phyloP scores from a whole-genome alignment of 2,113 vertebrate genomes.

The Tilapia sparmanii region DNA sequence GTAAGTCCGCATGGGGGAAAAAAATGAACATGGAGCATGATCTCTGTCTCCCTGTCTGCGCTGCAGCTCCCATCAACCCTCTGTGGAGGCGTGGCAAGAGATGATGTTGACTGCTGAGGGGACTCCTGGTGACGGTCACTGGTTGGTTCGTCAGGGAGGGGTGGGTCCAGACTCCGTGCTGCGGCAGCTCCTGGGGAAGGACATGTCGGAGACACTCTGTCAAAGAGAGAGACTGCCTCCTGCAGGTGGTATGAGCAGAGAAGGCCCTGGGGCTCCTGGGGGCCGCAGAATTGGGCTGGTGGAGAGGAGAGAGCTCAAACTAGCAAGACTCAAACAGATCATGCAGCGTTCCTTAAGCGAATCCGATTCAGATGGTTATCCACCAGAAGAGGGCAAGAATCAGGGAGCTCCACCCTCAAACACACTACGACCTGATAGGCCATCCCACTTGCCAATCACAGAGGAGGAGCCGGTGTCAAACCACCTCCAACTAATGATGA shows the following conservation, averaged over 20 bases:
- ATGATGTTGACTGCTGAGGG: conserved; percentile 72
- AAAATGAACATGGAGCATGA: background rate
- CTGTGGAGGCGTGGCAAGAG: conserved; percentile 80
- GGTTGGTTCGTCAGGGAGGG: conserved; percentile 78
- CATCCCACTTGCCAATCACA: conserved; percentile 82
- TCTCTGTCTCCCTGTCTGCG: conserved; percentile 35
- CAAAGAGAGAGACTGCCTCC: conserved; percentile 77
- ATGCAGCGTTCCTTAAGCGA: conserved; percentile 92
- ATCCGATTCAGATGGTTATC: conserved; percentile 85
- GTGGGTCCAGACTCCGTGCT: conserved; percentile 84
- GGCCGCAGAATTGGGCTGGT: conserved; percentile 62
- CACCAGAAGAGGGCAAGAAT: conserved; percentile 81
- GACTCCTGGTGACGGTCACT: conserved; percentile 56
- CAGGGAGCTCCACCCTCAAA: conserved; percentile 3
- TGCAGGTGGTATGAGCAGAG: conserved; percentile 35
- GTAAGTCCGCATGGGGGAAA: accelerated
- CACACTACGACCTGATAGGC: conserved; percentile 71
- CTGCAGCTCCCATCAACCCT: conserved; percentile 81
- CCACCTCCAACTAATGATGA: conserved; percentile 78
- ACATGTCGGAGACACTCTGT: conserved; percentile 78
- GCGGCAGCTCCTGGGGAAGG: conserved; percentile 85
- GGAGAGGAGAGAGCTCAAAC: conserved; percentile 85
- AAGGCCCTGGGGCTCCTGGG: conserved; percentile 47
- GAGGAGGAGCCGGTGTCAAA: conserved; percentile 76
- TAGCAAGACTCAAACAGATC: conserved; percentile 86